phyloP scores from a whole-genome alignment of 1,140 invertebrate genomes.

The Drosophila sp. region DNA sequence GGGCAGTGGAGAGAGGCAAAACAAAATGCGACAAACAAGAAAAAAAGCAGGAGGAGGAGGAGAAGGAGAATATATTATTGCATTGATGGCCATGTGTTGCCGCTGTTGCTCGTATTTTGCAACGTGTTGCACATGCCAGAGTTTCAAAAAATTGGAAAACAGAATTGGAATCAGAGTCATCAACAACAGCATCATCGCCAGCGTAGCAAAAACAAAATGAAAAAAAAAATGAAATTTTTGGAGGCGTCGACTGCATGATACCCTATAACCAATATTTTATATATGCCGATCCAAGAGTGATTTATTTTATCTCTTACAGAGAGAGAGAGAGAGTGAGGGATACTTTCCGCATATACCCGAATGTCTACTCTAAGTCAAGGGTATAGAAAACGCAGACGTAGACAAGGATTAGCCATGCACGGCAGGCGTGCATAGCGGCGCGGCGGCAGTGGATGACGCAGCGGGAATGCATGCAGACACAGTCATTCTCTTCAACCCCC shows the following conservation, averaged over 20 bases:
- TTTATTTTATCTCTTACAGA: too few relatives aligned
- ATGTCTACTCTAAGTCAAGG: not conserved
- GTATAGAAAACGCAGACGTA: constrained; percentile 27
- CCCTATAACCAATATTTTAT: not conserved
- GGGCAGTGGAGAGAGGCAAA: not conserved
- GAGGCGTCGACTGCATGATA: not conserved
- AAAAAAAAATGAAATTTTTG: constrained; percentile 15
- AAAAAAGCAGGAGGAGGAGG: not conserved
- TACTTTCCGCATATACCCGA: not conserved
- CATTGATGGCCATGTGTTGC: constrained; percentile 37
- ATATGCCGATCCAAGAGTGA: too few relatives aligned
- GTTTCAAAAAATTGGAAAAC: not conserved
- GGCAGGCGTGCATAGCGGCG: constrained; percentile 15
- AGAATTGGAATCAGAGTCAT: not conserved
- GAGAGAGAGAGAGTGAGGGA: too few relatives aligned
- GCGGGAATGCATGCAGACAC: constrained; percentile 21
- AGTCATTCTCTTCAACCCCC: not conserved
- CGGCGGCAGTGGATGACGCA: constrained; percentile 13
- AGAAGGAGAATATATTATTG: constrained; percentile 7
- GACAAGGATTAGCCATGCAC: constrained; percentile 59
- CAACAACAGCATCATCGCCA: not conserved
- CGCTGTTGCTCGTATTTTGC: constrained; percentile 35
- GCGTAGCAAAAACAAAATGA: constrained; percentile 36
- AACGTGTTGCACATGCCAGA: constrained; percentile 69
- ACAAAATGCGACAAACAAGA: not conserved